Percentiles rank a stretch among this genome's conserved stretches.
These are phyloP conservation scores for Drepanosiphum platanoidis DNA, from an alignment of 2,888 invertebrate species.

Conservation along the genomic window DNA sequence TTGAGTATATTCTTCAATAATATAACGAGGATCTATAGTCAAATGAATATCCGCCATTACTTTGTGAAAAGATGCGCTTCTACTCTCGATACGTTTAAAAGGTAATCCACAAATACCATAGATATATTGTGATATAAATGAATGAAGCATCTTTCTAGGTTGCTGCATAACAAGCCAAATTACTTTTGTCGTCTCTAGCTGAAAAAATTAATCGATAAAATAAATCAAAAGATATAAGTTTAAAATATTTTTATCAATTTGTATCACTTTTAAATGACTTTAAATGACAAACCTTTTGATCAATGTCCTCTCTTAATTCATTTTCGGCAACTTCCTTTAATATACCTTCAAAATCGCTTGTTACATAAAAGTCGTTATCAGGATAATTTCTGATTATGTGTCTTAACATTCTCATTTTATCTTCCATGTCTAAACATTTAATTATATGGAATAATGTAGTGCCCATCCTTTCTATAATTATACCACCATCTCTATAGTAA, in stretches of 20 bases:
- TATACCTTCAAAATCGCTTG: not conserved
- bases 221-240: not conserved
- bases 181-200: constrained; percentile 25
- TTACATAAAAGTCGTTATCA: not conserved
- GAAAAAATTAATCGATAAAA: not conserved
- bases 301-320: not conserved
- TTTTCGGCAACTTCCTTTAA: not conserved
- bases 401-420: not conserved
- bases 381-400: not conserved
- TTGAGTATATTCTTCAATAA: not conserved
- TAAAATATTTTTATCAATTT: not conserved
- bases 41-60: not conserved
- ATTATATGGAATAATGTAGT: not conserved
- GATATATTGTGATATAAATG: constrained; percentile 33
- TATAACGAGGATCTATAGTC: not conserved
- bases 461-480: not conserved
- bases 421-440: not conserved
- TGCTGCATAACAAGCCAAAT: constrained; percentile 36
- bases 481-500: not conserved
- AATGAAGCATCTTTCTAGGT: constrained; percentile 25
- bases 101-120: constrained; percentile 10
- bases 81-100: not conserved
- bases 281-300: constrained; percentile 5
- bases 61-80: not conserved
- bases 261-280: not conserved